Conservation (phyloP, 35 echinoderm and acorn worm genomes). For the Patiria miniata region DNA sequence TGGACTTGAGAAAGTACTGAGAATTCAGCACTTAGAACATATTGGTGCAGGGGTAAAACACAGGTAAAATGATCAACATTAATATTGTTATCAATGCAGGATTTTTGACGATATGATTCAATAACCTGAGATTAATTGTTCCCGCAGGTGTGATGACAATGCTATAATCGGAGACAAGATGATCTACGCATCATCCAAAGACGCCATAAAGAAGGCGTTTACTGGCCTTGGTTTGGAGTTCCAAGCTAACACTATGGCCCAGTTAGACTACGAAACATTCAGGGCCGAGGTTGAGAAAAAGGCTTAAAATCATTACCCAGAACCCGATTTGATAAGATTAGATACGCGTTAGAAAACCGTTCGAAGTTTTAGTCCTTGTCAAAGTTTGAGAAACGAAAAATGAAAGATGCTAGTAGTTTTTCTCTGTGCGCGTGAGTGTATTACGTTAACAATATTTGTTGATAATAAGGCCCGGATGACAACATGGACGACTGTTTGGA, state of each 20-base stretch:
- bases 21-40: not conserved
- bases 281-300: not conserved
- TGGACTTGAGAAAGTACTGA: not conserved
- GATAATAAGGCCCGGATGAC: too few species aligned
- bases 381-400: not conserved
- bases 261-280: not conserved
- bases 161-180: not conserved
- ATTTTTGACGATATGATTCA: not conserved
- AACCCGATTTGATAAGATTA: not conserved
- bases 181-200: not conserved
- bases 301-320: not conserved
- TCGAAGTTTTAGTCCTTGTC: not conserved
- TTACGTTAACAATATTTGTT: not conserved
- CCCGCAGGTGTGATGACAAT: not conserved
- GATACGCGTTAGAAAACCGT: not conserved
- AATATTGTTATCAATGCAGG: not conserved
- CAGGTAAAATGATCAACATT: not conserved
- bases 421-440: too few species aligned
- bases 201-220: not conserved
- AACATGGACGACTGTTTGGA: too few species aligned
- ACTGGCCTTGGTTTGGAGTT: not conserved
- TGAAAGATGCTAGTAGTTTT: not conserved
- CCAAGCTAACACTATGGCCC: not conserved
- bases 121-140: constrained; percentile 2
- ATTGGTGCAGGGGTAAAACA: not conserved